Evolutionary conservation across 2,797 vertebrate species (phyloP), one percentile per base, ranked within the genome.

Genomic region (Tragelaphus eurycerus): DNA sequence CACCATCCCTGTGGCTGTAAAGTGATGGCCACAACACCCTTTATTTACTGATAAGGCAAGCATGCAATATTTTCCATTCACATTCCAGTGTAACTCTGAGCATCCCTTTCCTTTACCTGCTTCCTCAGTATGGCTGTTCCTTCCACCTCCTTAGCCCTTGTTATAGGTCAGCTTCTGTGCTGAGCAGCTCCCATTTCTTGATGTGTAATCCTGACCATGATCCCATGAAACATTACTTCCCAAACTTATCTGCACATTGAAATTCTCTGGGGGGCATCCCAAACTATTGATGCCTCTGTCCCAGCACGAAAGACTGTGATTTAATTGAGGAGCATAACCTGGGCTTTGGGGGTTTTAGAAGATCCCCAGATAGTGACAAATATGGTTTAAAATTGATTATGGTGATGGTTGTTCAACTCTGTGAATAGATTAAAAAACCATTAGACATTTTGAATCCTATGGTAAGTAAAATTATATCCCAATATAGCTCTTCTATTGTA

Each of bases 341-440:
- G 21, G 16, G 8, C 11, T 96, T 90, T 54, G 62, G 78, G 52
- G 59, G 74, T 57, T 90, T 83, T 59, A 71, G n/a, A 94, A 89
- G 10, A 31, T 38, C 17, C 25, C 55, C 0, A 46, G 14, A 55
- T 27, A 43, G 55, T 55, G 50, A 17, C 14, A 19, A 85, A 89
- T 85, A 74, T 81, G n/a, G 43, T 50, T 25, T 92, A 38, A 89
- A 95, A 74, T 67, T 29, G 64, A 50, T 48, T 48, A 27, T 71
- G 4, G 25, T 86, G 34, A 94, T 82, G 27, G 17, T 67, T 55
- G 31, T 48, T 64, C 11, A 78, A 71, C 1, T 90, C 25, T 38
- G 50, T 31, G 55, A 88, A 38, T 59, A 90, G n/a, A 89, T 89
- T 85, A 78, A 87, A 97, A 97, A 87, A 34, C 7, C 50, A 84